Evolutionary conservation across 37 sponge, comb jelly and placozoan species (phyloP).

Genomic region (Amphimedon queenslandica): DNA sequence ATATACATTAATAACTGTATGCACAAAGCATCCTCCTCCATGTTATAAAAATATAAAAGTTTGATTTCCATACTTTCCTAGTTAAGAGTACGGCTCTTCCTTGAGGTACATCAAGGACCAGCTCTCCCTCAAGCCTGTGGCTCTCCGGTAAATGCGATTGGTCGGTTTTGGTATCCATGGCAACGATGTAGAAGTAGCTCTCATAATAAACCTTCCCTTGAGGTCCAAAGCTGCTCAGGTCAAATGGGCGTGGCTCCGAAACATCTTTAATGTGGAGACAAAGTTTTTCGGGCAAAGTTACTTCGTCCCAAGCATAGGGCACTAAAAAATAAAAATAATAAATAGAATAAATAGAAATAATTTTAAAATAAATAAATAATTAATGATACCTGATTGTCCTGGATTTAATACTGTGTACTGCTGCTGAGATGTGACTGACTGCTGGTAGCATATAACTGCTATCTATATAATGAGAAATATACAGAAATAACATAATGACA

Average conservation of each 20-base stretch:
- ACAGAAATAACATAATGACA: not conserved
- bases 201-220: conserved; percentile 78
- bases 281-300: conserved; percentile 35
- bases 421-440: not conserved
- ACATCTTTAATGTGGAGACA: conserved; percentile 48
- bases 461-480: conserved; percentile 11
- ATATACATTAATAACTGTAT: no score
- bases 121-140: no score
- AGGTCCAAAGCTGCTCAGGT: conserved; percentile 40
- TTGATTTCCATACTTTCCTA: conserved; percentile 35
- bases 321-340: no score
- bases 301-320: conserved; percentile 90
- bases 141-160: not conserved
- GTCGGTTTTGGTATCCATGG: conserved; percentile 15
- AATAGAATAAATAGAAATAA: conserved; percentile 3
- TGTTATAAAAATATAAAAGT: not conserved
- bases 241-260: conserved; percentile 23
- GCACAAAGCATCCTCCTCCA: no score
- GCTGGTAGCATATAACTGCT: conserved; percentile 36
- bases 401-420: conserved; percentile 27
- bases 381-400: conserved; percentile 39
- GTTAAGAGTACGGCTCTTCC: conserved; percentile 74
- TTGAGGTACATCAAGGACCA: conserved; percentile 83
- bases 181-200: conserved; percentile 83
- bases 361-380: not conserved